Base-by-base conservation (phyloP, 2,888 invertebrate genomes). In the Mechanitis messenoides region DNA sequence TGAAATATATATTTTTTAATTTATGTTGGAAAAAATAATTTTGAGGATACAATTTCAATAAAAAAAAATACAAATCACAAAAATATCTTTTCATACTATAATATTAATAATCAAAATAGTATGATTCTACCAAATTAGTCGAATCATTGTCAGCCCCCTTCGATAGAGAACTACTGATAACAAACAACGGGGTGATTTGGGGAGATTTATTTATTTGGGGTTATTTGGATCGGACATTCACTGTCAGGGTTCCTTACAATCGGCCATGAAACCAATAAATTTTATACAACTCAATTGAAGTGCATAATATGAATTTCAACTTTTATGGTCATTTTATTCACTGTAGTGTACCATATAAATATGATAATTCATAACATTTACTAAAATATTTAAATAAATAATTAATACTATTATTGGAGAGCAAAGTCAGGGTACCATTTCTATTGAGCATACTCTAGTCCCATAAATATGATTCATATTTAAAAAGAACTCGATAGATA, bases 131-230 rank as follows among this genome's bases (percentile, higher is more conserved):
- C 57, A 64, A 67, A 68, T 64, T 64, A 65, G 60, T 45, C 64
- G 58, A 62, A 54, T 64, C 63, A 60, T 62, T 60, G 28, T 50
- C 50, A 6, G 50, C 50, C 62, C 47, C 66, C 63, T 60, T 54
- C 59, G 64, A 61, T 38, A 62, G 47, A 66, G 55, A 57, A 59
- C 47, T 53, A 56, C 46, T 56, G 62, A 63, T 60, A 63, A 62
- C 58, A 56, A 60, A 61, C 53, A 56, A 62, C 59, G 60, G 67
- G 67, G 65, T 60, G 47, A 59, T 61, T 61, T 64, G 55, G 54
- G 55, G 46, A 11, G 61, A 61, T 61, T 61, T 57, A 57, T 46
- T 54, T n/a, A n/a, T n/a, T 53, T 28, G 35, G 61, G 56, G 46
- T 53, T 60, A 64, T 61, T 55, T 45, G 47, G 54, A 58, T 53